phyloP scores from a whole-genome alignment of 2,113 vertebrate species.

The Noctilio leporinus region DNA sequence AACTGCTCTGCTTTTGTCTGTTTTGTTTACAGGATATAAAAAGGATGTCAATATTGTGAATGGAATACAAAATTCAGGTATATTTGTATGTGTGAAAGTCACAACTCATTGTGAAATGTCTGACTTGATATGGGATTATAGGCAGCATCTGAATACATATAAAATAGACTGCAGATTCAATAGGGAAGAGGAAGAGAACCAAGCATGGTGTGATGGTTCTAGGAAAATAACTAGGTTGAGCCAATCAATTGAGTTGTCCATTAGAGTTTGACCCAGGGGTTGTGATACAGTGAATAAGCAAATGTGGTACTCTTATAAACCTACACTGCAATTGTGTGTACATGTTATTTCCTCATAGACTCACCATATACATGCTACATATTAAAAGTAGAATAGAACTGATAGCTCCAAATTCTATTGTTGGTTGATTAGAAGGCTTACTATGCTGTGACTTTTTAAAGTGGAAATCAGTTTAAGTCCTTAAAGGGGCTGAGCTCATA shows the following conservation, averaged over 20 bases:
- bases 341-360: fast-evolving
- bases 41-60: not conserved
- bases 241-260: not conserved
- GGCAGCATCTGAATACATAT: not conserved
- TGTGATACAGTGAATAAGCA: not conserved
- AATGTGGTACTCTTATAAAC: not conserved
- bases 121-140: not conserved
- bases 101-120: not conserved
- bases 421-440: not conserved
- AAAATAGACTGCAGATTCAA: not conserved
- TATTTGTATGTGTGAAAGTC: not conserved
- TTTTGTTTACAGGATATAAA: not conserved
- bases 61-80: not conserved
- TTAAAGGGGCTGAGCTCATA: not conserved
- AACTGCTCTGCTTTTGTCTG: not conserved
- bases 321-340: not conserved
- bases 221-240: not conserved
- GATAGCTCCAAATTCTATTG: not conserved
- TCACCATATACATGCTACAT: not conserved
- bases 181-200: not conserved
- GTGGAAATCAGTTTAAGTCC: not conserved
- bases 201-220: not conserved
- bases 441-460: not conserved
- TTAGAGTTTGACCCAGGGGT: not conserved
- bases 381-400: not conserved